A percentile compares a stretch with the other conserved stretches of the same genome.
Conservation (phyloP, 2,113 vertebrate species). For the Ifrita kowaldi region DNA sequence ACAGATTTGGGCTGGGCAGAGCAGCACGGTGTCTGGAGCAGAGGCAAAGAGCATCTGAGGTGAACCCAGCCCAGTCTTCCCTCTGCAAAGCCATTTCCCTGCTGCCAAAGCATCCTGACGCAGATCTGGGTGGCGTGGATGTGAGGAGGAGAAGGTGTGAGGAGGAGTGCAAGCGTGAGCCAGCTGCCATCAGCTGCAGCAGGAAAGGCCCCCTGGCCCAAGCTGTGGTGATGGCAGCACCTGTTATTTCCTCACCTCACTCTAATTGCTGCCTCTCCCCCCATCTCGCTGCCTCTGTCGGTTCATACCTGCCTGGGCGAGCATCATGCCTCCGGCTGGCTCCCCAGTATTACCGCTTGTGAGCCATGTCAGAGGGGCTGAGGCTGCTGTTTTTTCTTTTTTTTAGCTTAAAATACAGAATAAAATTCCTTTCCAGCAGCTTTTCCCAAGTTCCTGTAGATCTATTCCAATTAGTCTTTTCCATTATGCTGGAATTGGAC, state of each 20-base stretch:
- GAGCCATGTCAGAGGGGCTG: background rate
- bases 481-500: background rate
- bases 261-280: background rate
- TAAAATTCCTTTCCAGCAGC: background rate
- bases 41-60: background rate
- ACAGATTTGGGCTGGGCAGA: background rate
- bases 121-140: fast-evolving
- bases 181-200: background rate
- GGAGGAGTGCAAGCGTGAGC: fast-evolving
- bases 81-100: background rate
- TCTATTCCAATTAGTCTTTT: constrained; percentile 38
- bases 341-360: background rate
- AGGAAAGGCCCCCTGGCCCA: background rate
- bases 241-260: background rate
- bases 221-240: fast-evolving
- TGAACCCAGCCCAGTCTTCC: background rate
- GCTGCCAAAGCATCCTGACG: background rate
- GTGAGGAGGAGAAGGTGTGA: background rate
- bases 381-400: background rate
- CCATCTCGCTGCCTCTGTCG: background rate
- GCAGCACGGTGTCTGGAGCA: fast-evolving
- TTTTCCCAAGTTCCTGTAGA: constrained; percentile 2
- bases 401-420: background rate
- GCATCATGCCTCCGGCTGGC: background rate
- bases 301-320: background rate